Evolutionary conservation across 2,888 invertebrate species (phyloP), one percentile per base, ranked within the genome.

Genomic region (Ganaspis brasiliensis): DNA sequence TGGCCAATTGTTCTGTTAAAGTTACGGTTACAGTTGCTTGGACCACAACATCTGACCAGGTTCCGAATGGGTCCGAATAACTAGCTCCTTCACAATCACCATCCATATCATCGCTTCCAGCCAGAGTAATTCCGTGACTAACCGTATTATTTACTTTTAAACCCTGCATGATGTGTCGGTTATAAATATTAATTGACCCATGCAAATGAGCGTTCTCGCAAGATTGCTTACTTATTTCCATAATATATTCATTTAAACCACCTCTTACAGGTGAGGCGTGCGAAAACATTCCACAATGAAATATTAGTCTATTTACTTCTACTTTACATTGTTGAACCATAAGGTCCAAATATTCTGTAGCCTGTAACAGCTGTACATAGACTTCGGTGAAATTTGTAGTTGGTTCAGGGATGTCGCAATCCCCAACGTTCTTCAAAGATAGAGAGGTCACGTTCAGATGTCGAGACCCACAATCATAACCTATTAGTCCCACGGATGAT

Each of bases 31-130:
- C 21, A 0, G 16, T 71, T 0, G 63, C 73, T 10, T 71, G 77
- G 67, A 83, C 82, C 4, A 83, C 72, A 0, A 80, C 83, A 9
- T 80, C 76, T 9, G 78, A 70, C 81, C 81, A 83, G 0, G 10
- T 73, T 9, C 82, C 79, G n/a, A 70, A 82, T 0, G 73, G 55
- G 9, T 82, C 82, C 14, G 71, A 72, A 35, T 76, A 84, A 12
- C 49, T 67, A 0, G 72, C 73, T 80, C 0, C 37, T 16, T 19
- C 2, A 9, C 81, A 84, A 0, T 14, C 52, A 5, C 83, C 81
- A 1, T 75, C 63, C 6, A 16, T 12, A 1, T 35, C 37, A 0
- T 61, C 5, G 0, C 26, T 26, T 0, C 40, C 40, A 5, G 40
- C 40, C 2, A 40, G 12, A 12, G 12, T 12, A 5, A 12, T 10